Percentiles rank a stretch among this genome's conserved stretches.
Evolutionary conservation across 2,888 invertebrate genomes (phyloP).

Genomic region (Andrena bicolor): DNA sequence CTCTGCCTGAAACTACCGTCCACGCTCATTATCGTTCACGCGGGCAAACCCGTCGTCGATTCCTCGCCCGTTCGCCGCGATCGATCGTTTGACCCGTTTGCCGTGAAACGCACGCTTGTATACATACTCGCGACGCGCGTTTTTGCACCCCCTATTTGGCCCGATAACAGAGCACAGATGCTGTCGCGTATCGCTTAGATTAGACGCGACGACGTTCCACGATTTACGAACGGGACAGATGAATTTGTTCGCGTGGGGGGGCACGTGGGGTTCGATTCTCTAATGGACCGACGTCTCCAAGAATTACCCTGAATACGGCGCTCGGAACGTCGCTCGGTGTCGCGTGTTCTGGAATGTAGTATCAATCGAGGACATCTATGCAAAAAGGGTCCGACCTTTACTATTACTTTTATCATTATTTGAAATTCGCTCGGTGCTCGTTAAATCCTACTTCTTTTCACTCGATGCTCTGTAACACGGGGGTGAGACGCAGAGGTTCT

Average conservation of each 20-base stretch:
- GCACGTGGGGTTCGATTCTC: constrained; percentile 13
- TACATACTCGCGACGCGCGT: constrained; percentile 45
- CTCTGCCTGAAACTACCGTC: constrained; percentile 78
- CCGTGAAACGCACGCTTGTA: constrained; percentile 53
- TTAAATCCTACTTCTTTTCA: constrained; percentile 8
- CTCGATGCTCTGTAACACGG: not conserved
- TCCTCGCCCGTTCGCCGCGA: constrained; percentile 51
- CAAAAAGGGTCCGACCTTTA: constrained; percentile 35
- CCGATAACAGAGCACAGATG: constrained; percentile 1
- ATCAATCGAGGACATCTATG: constrained; percentile 45
- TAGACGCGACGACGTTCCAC: not conserved
- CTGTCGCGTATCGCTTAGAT: not conserved
- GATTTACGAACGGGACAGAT: not conserved
- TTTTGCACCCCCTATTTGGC: not conserved
- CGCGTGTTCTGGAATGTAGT: constrained; percentile 32
- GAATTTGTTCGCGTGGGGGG: not conserved
- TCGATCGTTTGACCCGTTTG: constrained; percentile 63
- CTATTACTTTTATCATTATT: constrained; percentile 44
- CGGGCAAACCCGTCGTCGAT: constrained; percentile 67
- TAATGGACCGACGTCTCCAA: constrained; percentile 15
- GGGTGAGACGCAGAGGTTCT: not conserved
- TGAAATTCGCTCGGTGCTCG: constrained; percentile 11
- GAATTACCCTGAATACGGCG: constrained; percentile 6
- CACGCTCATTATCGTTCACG: constrained; percentile 75
- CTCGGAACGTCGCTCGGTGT: constrained; percentile 11